Evolutionary conservation across 2,113 vertebrate species (phyloP).

Genomic region (Muscicapa adusta): DNA sequence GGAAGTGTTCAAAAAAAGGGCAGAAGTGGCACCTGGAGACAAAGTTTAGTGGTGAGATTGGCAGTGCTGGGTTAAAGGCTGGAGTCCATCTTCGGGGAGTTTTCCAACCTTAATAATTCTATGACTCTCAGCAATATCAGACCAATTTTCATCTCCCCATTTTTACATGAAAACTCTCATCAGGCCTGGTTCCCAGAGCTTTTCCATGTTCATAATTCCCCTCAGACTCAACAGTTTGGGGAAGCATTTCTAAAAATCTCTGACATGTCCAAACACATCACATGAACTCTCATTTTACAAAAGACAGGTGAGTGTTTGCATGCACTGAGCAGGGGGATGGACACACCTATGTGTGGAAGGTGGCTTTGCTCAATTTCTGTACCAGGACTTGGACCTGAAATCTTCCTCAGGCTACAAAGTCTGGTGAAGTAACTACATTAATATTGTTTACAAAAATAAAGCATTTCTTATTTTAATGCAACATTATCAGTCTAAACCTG

Average conservation of each 20-base stretch:
- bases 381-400: background rate
- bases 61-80: background rate
- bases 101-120: background rate
- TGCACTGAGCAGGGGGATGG: background rate
- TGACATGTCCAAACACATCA: background rate
- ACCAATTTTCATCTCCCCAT: background rate
- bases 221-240: background rate
- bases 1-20: background rate
- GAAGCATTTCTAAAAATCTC: background rate
- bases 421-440: background rate
- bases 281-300: background rate
- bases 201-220: background rate
- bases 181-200: background rate
- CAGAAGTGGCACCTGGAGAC: background rate
- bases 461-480: background rate
- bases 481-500: background rate
- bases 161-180: background rate
- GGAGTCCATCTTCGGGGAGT: background rate
- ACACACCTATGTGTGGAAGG: background rate
- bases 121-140: background rate
- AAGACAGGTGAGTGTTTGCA: background rate
- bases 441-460: background rate
- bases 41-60: background rate
- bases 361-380: background rate
- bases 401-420: background rate